A percentile compares a stretch with the other conserved stretches of the same genome.
These are phyloP conservation scores for Sipha maydis DNA, from an alignment of 2,888 invertebrate genomes.

Conservation along the genomic window DNA sequence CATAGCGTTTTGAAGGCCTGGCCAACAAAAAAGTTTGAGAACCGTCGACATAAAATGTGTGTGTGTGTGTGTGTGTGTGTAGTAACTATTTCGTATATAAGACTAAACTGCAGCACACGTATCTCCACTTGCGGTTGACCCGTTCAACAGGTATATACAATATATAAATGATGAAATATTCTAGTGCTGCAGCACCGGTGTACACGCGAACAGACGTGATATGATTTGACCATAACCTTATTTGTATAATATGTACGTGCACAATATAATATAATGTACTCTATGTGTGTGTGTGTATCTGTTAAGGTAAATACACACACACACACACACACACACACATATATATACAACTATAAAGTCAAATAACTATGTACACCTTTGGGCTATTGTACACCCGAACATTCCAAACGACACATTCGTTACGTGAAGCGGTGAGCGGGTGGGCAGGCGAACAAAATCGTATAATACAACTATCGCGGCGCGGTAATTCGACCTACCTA, in stretches of 20 bases:
- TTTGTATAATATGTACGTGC: constrained; percentile 13
- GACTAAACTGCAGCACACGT: neutral
- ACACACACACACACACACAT: too few species aligned
- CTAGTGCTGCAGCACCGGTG: neutral
- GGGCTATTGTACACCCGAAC: constrained; percentile 8
- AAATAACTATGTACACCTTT: neutral
- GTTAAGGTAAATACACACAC: too few species aligned
- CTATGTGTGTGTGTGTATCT: neutral
- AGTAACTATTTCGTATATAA: neutral
- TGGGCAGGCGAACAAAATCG: neutral
- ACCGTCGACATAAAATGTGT: neutral
- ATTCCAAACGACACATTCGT: neutral
- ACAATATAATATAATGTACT: neutral
- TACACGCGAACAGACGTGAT: neutral
- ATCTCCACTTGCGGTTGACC: constrained; percentile 1
- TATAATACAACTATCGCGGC: neutral
- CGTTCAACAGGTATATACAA: neutral
- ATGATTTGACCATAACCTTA: constrained; percentile 32
- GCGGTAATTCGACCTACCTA: too few species aligned
- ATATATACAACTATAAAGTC: neutral
- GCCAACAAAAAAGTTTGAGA: too few species aligned
- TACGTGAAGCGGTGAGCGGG: neutral
- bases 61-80: neutral
- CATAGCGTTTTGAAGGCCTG: too few species aligned
- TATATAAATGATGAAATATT: neutral